Conservation (phyloP, 2,113 vertebrate species). For the Amphiprion ocellaris region DNA sequence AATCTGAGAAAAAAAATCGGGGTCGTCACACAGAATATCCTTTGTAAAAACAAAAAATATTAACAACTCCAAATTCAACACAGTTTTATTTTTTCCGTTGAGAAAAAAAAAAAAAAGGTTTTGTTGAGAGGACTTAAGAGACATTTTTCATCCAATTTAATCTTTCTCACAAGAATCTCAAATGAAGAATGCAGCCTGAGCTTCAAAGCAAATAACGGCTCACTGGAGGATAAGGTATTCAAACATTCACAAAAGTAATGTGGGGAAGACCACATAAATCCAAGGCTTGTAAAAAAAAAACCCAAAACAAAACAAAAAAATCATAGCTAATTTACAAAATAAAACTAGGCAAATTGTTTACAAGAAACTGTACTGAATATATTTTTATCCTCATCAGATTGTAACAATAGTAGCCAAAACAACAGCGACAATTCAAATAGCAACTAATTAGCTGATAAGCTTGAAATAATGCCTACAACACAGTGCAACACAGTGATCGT, state of each 20-base stretch:
- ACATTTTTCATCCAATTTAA: slow-evolving; percentile 29
- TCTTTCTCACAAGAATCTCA: slow-evolving; percentile 12
- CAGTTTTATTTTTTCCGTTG: slow-evolving; percentile 3
- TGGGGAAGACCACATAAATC: slow-evolving; percentile 2
- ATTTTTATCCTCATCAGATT: not conserved
- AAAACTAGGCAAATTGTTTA: not conserved
- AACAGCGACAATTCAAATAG: not conserved
- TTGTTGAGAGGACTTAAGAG: not conserved
- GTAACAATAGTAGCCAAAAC: not conserved
- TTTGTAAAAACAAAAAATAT: slow-evolving; percentile 20
- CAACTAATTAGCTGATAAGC: slow-evolving; percentile 5
- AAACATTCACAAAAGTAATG: slow-evolving; percentile 6
- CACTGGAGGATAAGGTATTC: slow-evolving; percentile 16
- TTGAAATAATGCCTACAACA: not conserved
- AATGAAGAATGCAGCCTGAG: not conserved
- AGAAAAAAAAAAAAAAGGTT: not conserved
- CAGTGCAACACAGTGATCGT: not conserved
- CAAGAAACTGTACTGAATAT: not conserved
- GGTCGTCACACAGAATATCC: slow-evolving; percentile 46
- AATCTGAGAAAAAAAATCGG: slow-evolving; percentile 44
- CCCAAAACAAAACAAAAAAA: not conserved
- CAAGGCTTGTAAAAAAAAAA: not conserved
- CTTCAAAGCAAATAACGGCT: slow-evolving; percentile 20
- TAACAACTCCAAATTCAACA: not conserved
- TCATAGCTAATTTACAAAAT: slow-evolving; percentile 12